A percentile compares a stretch with the other conserved stretches of the same genome.
These are phyloP conservation scores for Bungarus multicinctus DNA, from an alignment of 2,113 vertebrate species.

Conservation along the genomic window DNA sequence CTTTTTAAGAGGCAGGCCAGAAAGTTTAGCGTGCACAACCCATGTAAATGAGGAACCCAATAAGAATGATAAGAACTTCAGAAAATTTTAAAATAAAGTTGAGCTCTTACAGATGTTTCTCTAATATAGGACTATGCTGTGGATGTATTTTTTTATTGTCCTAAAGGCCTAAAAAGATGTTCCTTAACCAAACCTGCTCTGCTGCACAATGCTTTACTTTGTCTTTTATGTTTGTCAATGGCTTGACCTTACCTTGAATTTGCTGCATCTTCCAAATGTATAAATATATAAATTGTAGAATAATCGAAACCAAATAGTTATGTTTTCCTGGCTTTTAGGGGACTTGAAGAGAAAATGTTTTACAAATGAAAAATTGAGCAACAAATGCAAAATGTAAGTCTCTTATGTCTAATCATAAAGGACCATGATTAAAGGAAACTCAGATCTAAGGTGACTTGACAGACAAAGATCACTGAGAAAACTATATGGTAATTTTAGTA, in stretches of 20 bases:
- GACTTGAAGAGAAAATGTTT: slow-evolving; percentile 20
- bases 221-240: slow-evolving; percentile 17
- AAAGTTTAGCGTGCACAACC: not conserved
- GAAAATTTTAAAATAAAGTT: not conserved
- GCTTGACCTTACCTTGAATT: slow-evolving; percentile 1
- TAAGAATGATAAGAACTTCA: not conserved
- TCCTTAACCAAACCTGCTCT: slow-evolving; percentile 25
- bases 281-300: slow-evolving; percentile 7
- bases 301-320: not conserved
- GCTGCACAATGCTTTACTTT: not conserved
- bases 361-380: slow-evolving; percentile 25
- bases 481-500: not conserved
- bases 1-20: not conserved
- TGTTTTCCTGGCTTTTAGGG: slow-evolving; percentile 33
- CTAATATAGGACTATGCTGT: not conserved
- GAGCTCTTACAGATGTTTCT: not conserved
- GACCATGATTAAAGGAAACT: slow-evolving; percentile 21
- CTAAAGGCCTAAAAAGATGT: slow-evolving; percentile 6
- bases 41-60: not conserved
- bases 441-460: not conserved
- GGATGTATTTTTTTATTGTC: not conserved
- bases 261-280: slow-evolving; percentile 13
- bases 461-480: slow-evolving; percentile 23
- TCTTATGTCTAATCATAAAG: slow-evolving; percentile 19
- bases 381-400: slow-evolving; percentile 7